Percentiles rank a stretch among this genome's conserved stretches.
phyloP scores from a whole-genome alignment of 1,140 invertebrate genomes.

The Philopotamus ludificatus region DNA sequence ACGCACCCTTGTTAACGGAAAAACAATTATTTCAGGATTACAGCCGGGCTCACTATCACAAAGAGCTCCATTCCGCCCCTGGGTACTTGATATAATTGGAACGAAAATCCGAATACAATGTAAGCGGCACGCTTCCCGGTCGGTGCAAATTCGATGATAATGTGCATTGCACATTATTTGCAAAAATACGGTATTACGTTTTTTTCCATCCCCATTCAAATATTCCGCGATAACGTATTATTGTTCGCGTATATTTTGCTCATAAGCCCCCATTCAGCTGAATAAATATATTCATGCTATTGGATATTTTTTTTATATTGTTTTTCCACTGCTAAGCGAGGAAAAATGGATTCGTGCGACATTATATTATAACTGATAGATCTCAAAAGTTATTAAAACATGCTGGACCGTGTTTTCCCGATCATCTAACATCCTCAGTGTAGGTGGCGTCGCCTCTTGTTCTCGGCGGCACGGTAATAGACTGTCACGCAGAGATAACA shows the following conservation, averaged over 20 bases:
- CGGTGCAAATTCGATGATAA: neutral
- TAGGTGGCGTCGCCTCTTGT: neutral
- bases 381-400: constrained; percentile 4
- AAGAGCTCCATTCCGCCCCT: constrained; percentile 17
- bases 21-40: constrained; percentile 31
- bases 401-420: neutral
- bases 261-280: neutral
- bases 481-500: constrained; percentile 42
- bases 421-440: neutral
- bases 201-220: neutral
- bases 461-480: constrained; percentile 35
- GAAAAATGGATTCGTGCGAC: neutral
- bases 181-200: no score
- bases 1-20: constrained; percentile 22
- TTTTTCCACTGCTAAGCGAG: no score
- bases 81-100: constrained; percentile 22
- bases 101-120: constrained; percentile 14
- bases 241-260: no score
- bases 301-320: neutral
- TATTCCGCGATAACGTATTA: no score
- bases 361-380: no score
- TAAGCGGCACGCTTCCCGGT: neutral
- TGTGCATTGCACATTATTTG: neutral
- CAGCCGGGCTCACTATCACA: constrained; percentile 22
- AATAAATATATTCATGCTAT: neutral